Percentiles rank a stretch among this genome's conserved stretches.
Evolutionary conservation across 2,888 invertebrate genomes (phyloP).

Genomic region (Drosophila infuscata): DNA sequence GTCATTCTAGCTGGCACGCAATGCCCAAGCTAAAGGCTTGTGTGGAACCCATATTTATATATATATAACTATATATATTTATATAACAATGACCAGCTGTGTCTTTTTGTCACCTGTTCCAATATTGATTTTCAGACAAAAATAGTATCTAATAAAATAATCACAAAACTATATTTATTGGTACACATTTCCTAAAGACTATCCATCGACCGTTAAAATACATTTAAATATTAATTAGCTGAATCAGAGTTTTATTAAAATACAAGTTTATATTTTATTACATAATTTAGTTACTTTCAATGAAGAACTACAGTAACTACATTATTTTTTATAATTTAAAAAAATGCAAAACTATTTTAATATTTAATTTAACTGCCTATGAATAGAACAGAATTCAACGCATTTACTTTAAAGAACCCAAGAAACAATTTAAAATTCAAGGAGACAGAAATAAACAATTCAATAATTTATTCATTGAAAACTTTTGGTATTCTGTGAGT

Average conservation of each 20-base stretch:
- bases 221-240: background rate
- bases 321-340: no score
- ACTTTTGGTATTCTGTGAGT: constrained; percentile 7
- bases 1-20: constrained; percentile 35
- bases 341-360: background rate
- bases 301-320: no score
- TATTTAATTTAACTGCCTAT: background rate
- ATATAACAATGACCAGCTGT: constrained; percentile 37
- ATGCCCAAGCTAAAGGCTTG: constrained; percentile 19
- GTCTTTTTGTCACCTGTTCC: background rate
- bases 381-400: background rate
- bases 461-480: constrained; percentile 41
- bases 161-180: background rate
- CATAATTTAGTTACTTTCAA: background rate
- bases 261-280: background rate
- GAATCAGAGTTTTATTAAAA: background rate
- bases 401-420: background rate
- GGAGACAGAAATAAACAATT: constrained; percentile 7
- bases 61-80: background rate
- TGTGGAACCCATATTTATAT: constrained; percentile 19
- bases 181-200: background rate
- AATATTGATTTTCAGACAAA: constrained; percentile 40
- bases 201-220: background rate
- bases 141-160: constrained; percentile 27
- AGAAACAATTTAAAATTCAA: constrained; percentile 1